Base-by-base conservation (phyloP, 1,140 invertebrate species). In the Drosophila eugracilis region DNA sequence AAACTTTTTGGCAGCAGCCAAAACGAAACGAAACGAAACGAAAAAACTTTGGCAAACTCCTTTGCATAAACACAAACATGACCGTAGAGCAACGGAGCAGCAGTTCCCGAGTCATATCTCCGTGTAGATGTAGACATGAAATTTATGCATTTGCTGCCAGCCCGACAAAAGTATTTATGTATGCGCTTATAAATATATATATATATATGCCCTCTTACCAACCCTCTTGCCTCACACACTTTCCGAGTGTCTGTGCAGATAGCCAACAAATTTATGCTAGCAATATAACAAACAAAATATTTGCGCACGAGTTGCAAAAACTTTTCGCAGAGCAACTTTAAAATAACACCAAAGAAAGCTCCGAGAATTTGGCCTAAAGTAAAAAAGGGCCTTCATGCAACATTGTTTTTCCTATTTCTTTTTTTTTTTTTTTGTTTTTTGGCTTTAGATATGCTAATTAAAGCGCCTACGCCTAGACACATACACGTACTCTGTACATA, bases 241-340 rank as follows among this genome's bases (percentile, higher is more conserved):
- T 28, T 15, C 53, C n/a, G 44, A 21, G 44, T 45, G 34, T 24
- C 71, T 59, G 77, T 83, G 79, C 70, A 86, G 81, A 85, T 85
- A 85, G 81, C 83, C 81, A 85, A 83, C 70, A 85, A 85, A 85
- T 85, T 85, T 85, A 85, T 85, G 81, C 81, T 86, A 66, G 81
- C 77, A 85, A 85, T 86, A 85, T 85, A 86, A 85, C 81, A 85
- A 85, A 85, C 81, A 85, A 85, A 85, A 85, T 85, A 85, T 85
- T 85, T 85, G 81, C 59, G 81, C 83, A 81, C 76, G 58, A 83
- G 75, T 63, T 59, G 81, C 76, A 80, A 81, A 85, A 85, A 80
- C 37, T 81, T 85, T 86, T n/a, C n/a, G n/a, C 63, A 41, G 45
- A 66, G 47, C 69, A 83, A 80, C 81, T 85, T 86, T 86, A 85